Conservation (phyloP, 2,888 invertebrate genomes). For the Cerastis rubricosa region DNA sequence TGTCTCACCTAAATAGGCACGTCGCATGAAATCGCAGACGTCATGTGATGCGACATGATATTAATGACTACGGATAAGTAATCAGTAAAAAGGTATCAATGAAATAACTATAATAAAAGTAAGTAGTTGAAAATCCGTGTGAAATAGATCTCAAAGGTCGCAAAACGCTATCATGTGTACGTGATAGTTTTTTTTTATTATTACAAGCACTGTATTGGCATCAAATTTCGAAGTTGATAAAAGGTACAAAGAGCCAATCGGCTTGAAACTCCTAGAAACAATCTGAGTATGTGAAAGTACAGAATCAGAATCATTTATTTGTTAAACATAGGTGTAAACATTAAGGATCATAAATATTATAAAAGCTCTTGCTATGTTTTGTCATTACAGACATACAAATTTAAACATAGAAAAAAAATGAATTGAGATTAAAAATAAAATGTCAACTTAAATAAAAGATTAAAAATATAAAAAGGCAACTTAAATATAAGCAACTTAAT, state of each 20-base stretch:
- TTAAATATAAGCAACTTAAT: too few relatives aligned
- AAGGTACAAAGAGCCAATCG: neutral
- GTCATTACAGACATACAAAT: too few relatives aligned
- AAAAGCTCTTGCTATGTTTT: too few relatives aligned
- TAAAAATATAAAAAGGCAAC: too few relatives aligned
- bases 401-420: too few relatives aligned
- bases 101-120: conserved; percentile 7
- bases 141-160: neutral
- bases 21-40: neutral
- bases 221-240: neutral
- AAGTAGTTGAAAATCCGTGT: neutral
- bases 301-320: too few relatives aligned
- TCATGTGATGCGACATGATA: neutral
- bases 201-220: neutral
- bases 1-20: neutral
- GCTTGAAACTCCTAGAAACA: neutral
- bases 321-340: too few relatives aligned
- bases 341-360: too few relatives aligned
- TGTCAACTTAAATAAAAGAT: too few relatives aligned
- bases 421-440: too few relatives aligned
- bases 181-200: neutral
- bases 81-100: neutral
- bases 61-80: conserved; percentile 5
- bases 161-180: neutral
- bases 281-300: neutral